phyloP scores from a whole-genome alignment of 1,140 invertebrate genomes.

The Danaus plexippus region DNA sequence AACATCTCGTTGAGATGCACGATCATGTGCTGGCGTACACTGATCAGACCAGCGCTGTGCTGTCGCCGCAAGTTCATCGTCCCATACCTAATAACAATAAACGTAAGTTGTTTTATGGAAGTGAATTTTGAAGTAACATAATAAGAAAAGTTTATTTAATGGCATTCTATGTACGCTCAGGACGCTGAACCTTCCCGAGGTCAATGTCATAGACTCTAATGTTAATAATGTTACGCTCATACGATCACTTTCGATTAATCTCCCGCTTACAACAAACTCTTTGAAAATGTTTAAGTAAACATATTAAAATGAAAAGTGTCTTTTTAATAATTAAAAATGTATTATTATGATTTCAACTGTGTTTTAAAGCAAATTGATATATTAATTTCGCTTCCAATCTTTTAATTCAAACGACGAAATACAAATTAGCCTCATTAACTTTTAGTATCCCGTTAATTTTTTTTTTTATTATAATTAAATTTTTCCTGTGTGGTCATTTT shows the following conservation, averaged over 20 bases:
- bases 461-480: too few relatives aligned
- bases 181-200: constrained; percentile 23
- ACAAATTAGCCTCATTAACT: too few relatives aligned
- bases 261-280: constrained; percentile 3
- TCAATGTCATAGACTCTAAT: constrained; percentile 19
- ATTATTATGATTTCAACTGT: too few relatives aligned
- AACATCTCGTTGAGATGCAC: constrained; percentile 65
- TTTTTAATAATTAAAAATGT: too few relatives aligned
- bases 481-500: too few relatives aligned
- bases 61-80: constrained; percentile 85
- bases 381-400: too few relatives aligned
- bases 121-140: constrained; percentile 4
- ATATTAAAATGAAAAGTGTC: too few relatives aligned
- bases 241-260: constrained; percentile 14
- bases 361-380: too few relatives aligned
- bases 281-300: too few relatives aligned
- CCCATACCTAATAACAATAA: constrained; percentile 79
- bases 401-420: too few relatives aligned
- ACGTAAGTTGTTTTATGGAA: too few relatives aligned
- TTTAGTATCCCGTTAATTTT: too few relatives aligned
- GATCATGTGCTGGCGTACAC: constrained; percentile 83
- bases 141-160: constrained; percentile 15
- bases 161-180: constrained; percentile 7
- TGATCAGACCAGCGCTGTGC: constrained; percentile 88
- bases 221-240: constrained; percentile 6